phyloP scores from a whole-genome alignment of 2,797 vertebrate genomes.

The Balearica regulorum region DNA sequence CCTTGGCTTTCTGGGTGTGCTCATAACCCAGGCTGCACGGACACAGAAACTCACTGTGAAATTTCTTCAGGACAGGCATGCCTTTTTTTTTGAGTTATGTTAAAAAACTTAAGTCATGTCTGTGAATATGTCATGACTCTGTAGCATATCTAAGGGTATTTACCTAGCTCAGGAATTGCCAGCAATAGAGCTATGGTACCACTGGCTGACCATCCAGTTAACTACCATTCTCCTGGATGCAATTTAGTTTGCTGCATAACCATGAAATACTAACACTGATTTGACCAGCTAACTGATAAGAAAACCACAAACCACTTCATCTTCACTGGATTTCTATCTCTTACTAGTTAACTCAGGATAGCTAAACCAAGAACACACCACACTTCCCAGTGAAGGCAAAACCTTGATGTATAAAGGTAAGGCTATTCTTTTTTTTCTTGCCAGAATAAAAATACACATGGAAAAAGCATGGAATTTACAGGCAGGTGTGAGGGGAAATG shows the following conservation, averaged over 20 bases:
- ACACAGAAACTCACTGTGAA: neutral
- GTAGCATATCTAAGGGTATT: neutral
- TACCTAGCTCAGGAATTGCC: neutral
- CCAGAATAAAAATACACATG: conserved; percentile 26
- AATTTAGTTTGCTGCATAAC: neutral
- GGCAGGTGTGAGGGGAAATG: conserved; percentile 56
- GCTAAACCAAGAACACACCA: neutral
- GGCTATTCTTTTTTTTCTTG: neutral
- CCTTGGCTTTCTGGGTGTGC: neutral
- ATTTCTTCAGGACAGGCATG: neutral
- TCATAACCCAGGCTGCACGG: neutral
- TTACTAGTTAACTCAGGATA: neutral
- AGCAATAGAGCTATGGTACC: neutral
- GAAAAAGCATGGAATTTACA: conserved; percentile 14
- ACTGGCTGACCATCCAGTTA: neutral
- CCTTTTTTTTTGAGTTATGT: neutral
- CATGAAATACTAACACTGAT: neutral
- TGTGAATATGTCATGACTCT: neutral
- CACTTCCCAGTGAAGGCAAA: neutral
- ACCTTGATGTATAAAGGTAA: neutral
- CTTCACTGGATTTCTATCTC: neutral
- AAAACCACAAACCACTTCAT: neutral
- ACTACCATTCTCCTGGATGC: neutral
- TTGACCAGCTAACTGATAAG: neutral
- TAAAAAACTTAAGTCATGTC: neutral